Evolutionary conservation across 2,113 vertebrate species (phyloP).

Genomic region (Malurus cyaneus): DNA sequence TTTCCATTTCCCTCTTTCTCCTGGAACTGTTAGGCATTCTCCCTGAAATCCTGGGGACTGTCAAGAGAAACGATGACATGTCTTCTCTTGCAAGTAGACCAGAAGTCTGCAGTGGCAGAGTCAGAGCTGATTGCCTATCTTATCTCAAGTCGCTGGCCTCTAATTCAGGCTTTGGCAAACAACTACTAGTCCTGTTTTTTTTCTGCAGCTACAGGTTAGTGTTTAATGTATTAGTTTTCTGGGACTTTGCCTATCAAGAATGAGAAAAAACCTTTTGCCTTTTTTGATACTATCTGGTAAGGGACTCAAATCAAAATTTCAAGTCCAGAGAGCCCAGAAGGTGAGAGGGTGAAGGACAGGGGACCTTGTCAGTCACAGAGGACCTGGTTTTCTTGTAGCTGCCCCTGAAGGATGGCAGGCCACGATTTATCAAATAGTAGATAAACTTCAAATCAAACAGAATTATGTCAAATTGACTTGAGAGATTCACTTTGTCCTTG

Average conservation of each 20-base stretch:
- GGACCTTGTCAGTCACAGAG: background rate
- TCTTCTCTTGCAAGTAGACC: slow-evolving; percentile 77
- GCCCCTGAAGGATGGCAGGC: background rate
- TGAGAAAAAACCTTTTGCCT: background rate
- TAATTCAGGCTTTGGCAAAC: slow-evolving; percentile 75
- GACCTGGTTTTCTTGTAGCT: background rate
- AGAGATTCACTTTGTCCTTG: background rate
- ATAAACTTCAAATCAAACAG: background rate
- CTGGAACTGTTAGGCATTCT: slow-evolving; percentile 29
- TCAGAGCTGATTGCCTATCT: slow-evolving; percentile 75
- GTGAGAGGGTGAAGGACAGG: background rate
- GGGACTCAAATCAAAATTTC: background rate
- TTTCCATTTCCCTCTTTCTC: slow-evolving; percentile 27
- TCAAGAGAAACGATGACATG: slow-evolving; percentile 78
- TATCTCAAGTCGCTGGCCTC: slow-evolving; percentile 77
- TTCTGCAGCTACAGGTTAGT: slow-evolving; percentile 35
- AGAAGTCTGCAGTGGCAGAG: slow-evolving; percentile 76
- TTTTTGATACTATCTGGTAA: background rate
- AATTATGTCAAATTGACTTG: background rate
- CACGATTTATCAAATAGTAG: background rate
- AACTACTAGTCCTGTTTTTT: slow-evolving; percentile 45
- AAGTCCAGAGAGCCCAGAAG: background rate
- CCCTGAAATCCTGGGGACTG: slow-evolving; percentile 74
- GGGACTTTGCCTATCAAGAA: slow-evolving; percentile 1
- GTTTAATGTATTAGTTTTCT: slow-evolving; percentile 43